Base-by-base conservation (phyloP, 2,888 invertebrate genomes). In the Lypha dubia region DNA sequence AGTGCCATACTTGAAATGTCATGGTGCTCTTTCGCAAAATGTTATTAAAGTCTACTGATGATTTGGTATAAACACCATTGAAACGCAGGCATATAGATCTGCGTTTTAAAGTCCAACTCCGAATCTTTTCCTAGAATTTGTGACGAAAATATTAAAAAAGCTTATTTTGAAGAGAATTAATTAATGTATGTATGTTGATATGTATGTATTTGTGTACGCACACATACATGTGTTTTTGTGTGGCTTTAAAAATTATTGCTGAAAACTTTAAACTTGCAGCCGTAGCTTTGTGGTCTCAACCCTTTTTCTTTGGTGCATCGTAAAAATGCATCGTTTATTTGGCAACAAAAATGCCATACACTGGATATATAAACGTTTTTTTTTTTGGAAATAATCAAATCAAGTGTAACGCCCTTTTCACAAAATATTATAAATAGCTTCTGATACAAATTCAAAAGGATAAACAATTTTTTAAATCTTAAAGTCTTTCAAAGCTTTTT, bases 401-500 rank as follows among this genome's bases (percentile, higher is more conserved):
- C 24, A 17, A 4, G 13, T 38, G 46, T 49, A 46, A 79, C 73
- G 65, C 79, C 79, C 79, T 65, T 73, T 79, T 79, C 24, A 22
- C 20, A 56, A 44, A 3, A 56, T n/a, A n/a, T n/a, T n/a, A n/a
- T n/a, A 49, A 3, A 49, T 15, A 22, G 7, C 15, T 17, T 46
- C 7, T 15, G 22, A 24, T 2, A 41, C 13, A 38, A 20, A 38
- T 11, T 1, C 4, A 60, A 6, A 35, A 35, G 20, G 13, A n/a
- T 3, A 44, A 17, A 8, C 17, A 4, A 46, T 17, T 46, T 46
- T 17, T 46, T 17, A 46, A 46, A 6, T 1, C 5, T 17, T 0
- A 1, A 7, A 9, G n/a, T 8, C 8, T 58, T 58, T 32, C 8
- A 32, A 3, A 17, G 1, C 17, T 56, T 28, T 56, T 51, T 13